Base-by-base conservation (phyloP, 1,140 invertebrate species). In the Tribolium castaneum region DNA sequence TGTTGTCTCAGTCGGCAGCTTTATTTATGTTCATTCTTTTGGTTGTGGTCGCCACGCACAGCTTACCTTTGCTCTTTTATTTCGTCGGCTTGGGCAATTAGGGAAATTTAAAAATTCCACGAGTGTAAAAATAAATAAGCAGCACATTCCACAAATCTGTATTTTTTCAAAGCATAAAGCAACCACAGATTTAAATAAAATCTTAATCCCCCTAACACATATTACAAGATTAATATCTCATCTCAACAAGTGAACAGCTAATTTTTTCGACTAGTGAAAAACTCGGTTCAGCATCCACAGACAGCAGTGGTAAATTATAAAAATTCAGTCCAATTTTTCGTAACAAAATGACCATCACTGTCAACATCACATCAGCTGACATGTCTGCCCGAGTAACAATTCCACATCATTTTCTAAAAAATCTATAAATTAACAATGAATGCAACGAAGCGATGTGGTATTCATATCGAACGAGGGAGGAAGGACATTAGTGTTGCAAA, bases 401-500 rank as follows among this genome's bases (percentile, higher is more conserved):
- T 45, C n/a, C 39, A 45, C 39, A 45, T 45, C 39, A 45, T n/a
- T 45, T n/a, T 45, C 10, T 10, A 66, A 35, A 66, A 66, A 66
- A 66, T 13, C 7, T 25, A 66, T 39, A 66, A 66, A 66, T 66
- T 66, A 66, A 66, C 59, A 66, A 66, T 66, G 59, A 66, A 66
- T 66, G 59, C 59, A 66, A 66, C 30, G 34, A 35, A 35, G 59
- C 59, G 59, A 66, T 66, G 59, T 66, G 59, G 10, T 10, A 59
- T 59, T 59, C 54, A 59, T 59, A n/a, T 13, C 25, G 34, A 35
- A 35, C 13, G 30, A 35, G 59, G 59, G 59, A 66, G 30, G 30
- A 66, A 35, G 59, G 59, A 66, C 59, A 72, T 72, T 72, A 72
- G 70, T 72, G 39, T 72, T 72, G 70, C 70, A 72, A 72, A 72